Evolutionary conservation across 1,140 invertebrate genomes (phyloP), one percentile per base, ranked within the genome.

Genomic region (Contarinia nasturtii): DNA sequence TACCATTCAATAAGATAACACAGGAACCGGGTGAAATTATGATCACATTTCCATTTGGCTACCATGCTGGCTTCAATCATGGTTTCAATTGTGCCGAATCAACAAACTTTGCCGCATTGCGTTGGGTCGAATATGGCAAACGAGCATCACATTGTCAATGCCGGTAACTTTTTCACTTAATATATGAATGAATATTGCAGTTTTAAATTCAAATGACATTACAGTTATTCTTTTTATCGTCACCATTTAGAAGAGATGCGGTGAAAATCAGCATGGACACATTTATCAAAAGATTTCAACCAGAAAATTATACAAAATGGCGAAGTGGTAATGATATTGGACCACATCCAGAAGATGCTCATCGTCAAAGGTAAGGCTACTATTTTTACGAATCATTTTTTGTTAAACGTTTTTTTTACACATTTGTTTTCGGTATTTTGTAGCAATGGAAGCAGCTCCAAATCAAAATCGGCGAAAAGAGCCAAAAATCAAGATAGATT

Each of bases 81-180:
- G 93, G 94, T 8, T 97, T 94, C 57, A 99, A 99, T 59, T 94
- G 90, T 70, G 96, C 96, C 0, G 96, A 99, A 66, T 96, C 93
- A 0, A 99, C 95, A 0, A 99, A 99, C 69, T 99, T 99, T 73
- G 95, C 95, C 2, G 80, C 88, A 41, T 76, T 81, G 15, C 71
- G 96, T 51, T 99, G 96, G 96, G 84, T 99, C 17, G 96, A 99
- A 63, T 98, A 97, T 69, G 96, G 95, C 1, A 98, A 97, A 67
- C 64, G 88, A 55, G 82, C 88, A 1, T 72, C 73, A 1, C 81
- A 86, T 48, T 94, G 90, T 61, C 78, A 78, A 7, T 94, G 90
- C 64, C 59, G 53, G 52, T 51, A 50, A 21, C 15, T 43, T 48
- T 34, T 19, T 11, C 17, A 12, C 10, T 41, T 8, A 7, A 41